Conservation (phyloP, 2,113 vertebrate genomes). For the Crotalus helleri region DNA sequence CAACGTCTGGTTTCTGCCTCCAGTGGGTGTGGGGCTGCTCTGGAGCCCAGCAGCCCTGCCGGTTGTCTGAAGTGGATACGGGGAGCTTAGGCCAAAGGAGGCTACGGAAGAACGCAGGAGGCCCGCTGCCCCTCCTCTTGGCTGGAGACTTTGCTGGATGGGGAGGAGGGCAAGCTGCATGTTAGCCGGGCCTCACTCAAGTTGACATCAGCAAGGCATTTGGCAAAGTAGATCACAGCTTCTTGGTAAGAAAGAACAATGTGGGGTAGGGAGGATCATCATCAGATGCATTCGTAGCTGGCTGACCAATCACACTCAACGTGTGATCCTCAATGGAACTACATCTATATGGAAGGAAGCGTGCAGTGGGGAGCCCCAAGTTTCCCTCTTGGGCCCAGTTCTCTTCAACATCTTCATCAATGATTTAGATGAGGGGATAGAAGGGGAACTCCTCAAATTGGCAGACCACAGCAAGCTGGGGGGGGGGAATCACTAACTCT, state of each 20-base stretch:
- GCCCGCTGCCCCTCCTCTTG: neutral
- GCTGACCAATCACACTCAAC: neutral
- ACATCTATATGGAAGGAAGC: neutral
- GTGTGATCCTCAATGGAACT: neutral
- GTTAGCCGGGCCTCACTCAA: neutral
- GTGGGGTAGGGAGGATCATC: neutral
- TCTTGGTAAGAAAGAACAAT: neutral
- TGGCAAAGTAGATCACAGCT: neutral
- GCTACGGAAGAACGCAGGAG: neutral
- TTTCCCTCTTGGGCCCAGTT: neutral
- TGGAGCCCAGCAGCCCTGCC: too few relatives aligned
- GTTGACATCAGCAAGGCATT: neutral
- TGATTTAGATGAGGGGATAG: neutral
- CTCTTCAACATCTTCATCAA: neutral
- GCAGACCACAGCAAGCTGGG: neutral
- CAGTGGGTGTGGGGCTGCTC: neutral
- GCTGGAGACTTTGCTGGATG: neutral
- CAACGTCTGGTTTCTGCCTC: neutral
- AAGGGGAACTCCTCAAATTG: neutral
- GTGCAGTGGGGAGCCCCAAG: neutral
- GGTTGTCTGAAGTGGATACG: neutral
- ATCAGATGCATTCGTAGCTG: neutral
- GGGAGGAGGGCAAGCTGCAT: neutral
- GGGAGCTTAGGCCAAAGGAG: neutral
- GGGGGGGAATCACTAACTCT: neutral